These are phyloP conservation scores for Harpalus rufipes DNA, from an alignment of 2,888 invertebrate genomes.

Conservation along the genomic window DNA sequence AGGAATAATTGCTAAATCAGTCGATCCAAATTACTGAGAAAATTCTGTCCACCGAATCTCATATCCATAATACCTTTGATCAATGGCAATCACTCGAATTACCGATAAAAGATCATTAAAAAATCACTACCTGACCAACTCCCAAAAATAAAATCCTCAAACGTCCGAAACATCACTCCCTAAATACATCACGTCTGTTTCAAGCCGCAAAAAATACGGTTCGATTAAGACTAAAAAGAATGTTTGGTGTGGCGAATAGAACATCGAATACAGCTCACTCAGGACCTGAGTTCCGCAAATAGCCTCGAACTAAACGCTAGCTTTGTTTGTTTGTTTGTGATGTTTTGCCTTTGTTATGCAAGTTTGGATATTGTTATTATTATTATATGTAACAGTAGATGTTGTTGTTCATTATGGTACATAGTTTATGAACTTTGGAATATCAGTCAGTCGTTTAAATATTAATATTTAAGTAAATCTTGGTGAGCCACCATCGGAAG, in stretches of 20 bases:
- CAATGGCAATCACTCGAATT: constrained; percentile 42
- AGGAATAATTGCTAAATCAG: constrained; percentile 48
- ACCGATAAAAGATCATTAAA: constrained; percentile 55
- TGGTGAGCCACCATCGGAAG: not conserved
- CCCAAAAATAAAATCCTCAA: constrained; percentile 51
- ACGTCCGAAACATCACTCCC: constrained; percentile 37
- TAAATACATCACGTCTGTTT: constrained; percentile 44
- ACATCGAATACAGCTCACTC: constrained; percentile 48
- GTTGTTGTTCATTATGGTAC: constrained; percentile 28
- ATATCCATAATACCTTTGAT: constrained; percentile 43
- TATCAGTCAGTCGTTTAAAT: constrained; percentile 33
- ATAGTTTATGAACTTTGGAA: constrained; percentile 32
- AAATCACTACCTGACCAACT: constrained; percentile 37
- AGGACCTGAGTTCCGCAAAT: constrained; percentile 8
- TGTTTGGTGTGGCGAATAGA: constrained; percentile 41
- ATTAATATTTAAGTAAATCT: not conserved
- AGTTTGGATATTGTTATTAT: constrained; percentile 44
- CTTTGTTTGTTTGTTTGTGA: constrained; percentile 35
- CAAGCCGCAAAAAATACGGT: constrained; percentile 48
- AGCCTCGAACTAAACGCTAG: constrained; percentile 14
- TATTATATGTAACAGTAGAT: constrained; percentile 44
- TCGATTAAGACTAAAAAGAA: constrained; percentile 47
- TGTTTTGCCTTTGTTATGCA: constrained; percentile 48
- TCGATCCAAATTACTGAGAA: constrained; percentile 25
- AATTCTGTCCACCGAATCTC: constrained; percentile 19